Conservation (phyloP, 2,888 invertebrate genomes). For the Melipona beecheii region DNA sequence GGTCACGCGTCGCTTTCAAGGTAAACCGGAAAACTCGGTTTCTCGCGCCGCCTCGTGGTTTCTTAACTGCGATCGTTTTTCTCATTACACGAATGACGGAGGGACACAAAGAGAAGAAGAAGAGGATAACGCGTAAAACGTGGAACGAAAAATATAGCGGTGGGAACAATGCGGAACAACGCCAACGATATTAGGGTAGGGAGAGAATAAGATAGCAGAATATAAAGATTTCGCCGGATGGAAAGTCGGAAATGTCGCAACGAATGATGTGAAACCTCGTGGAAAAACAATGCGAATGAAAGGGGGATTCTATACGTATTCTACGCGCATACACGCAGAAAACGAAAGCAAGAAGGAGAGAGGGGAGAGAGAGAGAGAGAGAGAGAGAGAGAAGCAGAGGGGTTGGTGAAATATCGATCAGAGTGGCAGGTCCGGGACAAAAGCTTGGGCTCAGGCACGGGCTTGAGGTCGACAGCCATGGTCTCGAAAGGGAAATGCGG, state of each 20-base stretch:
- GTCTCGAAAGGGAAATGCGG: not conserved
- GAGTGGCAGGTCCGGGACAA: constrained; percentile 23
- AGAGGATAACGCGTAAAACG: not conserved
- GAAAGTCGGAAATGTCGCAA: not conserved
- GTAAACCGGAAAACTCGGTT: constrained; percentile 44
- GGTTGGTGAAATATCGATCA: constrained; percentile 56
- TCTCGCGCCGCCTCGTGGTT: constrained; percentile 21
- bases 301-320: not conserved
- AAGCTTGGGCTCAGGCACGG: constrained; percentile 8
- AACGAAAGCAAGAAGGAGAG: not conserved
- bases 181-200: not conserved
- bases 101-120: not conserved
- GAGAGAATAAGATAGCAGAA: not conserved
- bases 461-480: constrained; percentile 13
- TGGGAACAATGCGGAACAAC: not conserved
- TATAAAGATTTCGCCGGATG: not conserved
- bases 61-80: not conserved
- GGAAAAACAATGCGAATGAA: not conserved
- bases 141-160: not conserved
- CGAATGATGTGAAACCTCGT: not conserved
- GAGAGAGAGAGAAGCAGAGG: constrained; percentile 9
- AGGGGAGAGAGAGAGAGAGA: not conserved
- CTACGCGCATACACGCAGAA: not conserved
- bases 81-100: not conserved
- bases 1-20: constrained; percentile 48